Evolutionary conservation across 2,113 vertebrate species (phyloP), one percentile per base, ranked within the genome.

Genomic region (Gracilinanus agilis): DNA sequence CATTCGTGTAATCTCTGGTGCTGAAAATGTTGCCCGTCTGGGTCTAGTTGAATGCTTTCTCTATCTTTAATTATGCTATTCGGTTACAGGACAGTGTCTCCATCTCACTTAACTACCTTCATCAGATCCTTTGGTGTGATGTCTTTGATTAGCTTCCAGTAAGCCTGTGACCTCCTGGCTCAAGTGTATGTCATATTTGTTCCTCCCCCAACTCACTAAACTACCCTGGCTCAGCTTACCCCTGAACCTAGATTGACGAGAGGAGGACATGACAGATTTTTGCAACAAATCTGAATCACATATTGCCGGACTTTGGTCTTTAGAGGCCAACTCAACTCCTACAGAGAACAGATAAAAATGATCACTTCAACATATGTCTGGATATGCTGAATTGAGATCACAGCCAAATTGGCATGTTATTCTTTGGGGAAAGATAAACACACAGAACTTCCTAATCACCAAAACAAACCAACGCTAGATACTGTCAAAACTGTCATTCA

Each of bases 71-170:
- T 98, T 98, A 96, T 98, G 95, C 97, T 98, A 98, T 98, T 98
- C 97, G 97, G 97, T 98, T 98, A 97, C 95, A 97, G 96, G 95
- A 93, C 97, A 98, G 98, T 55, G 93, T 97, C 98, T 98, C 95
- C 88, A 13, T 98, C 98, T 98, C 98, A 93, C 95, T 93, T 95
- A 53, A 89, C n/a, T 96, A 94, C 96, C 54, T 97, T 98, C 97
- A 98, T 98, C 96, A 96, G 96, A 98, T 97, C 94, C 96, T 98
- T 98, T 98, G 96, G 95, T 98, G 97, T 98, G 97, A 98, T 98
- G 98, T 94, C 96, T 98, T 96, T 96, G 97, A 98, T 98, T 98
- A 98, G 97, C 2, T 93, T 96, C 96, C 97, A 98, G 98, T 98
- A 98, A 98, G 97, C 96, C 98, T 98, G 94, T 97, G 98, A 98